Conservation (phyloP, 2,888 invertebrate species). For the Parnassius orleans region DNA sequence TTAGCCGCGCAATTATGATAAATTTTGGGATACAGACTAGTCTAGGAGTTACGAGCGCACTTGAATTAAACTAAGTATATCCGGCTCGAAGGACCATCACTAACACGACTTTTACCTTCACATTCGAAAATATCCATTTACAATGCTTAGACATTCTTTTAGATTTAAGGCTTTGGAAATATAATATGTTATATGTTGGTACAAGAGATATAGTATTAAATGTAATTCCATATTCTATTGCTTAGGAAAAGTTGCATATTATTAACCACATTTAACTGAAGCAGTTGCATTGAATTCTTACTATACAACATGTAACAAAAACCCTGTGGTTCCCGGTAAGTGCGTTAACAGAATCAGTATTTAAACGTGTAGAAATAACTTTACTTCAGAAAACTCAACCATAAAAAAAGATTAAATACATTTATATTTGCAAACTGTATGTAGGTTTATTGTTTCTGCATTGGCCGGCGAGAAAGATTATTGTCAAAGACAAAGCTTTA, state of each 20-base stretch:
- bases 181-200: slow-evolving; percentile 7
- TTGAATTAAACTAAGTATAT: slow-evolving; percentile 4
- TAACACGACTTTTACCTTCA: slow-evolving; percentile 3
- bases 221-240: slow-evolving; percentile 6
- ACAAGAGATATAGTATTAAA: slow-evolving; percentile 3
- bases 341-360: too few relatives aligned
- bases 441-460: too few relatives aligned
- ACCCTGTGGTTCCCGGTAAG: too few relatives aligned
- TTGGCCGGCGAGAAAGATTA: too few relatives aligned
- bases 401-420: too few relatives aligned
- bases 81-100: slow-evolving; percentile 13
- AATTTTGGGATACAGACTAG: too few relatives aligned
- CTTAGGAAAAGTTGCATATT: slow-evolving; percentile 8
- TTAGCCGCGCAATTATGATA: too few relatives aligned
- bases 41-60: too few relatives aligned
- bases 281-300: slow-evolving; percentile 1
- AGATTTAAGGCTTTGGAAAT: background rate
- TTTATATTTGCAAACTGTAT: too few relatives aligned
- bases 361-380: too few relatives aligned
- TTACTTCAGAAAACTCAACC: too few relatives aligned
- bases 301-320: background rate
- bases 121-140: background rate
- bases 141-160: background rate
- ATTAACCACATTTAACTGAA: background rate
- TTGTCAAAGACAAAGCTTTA: too few relatives aligned